Evolutionary conservation across 1,140 invertebrate species (phyloP), one percentile per base, ranked within the genome.

Genomic region (Brachionus koreanus): DNA sequence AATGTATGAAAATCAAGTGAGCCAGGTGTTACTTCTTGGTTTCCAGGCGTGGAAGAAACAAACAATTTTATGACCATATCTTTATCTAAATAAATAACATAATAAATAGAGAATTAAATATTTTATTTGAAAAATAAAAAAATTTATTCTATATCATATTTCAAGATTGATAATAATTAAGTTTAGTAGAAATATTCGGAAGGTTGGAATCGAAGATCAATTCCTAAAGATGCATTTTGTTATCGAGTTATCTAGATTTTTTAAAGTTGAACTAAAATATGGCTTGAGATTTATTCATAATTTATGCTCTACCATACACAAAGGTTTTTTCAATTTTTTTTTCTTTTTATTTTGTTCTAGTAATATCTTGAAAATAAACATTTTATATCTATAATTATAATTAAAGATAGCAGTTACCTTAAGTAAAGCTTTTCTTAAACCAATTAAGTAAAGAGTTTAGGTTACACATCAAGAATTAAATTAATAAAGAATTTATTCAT

Each of bases 41-140:
- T 94, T 83, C 93, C 93, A 85, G 93, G 94, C 89, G 94, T 94
- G 85, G 93, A 93, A 87, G 93, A 94, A 87, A 94, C 91, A 88
- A 93, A 95, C 84, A 95, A 91, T 91, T 94, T 95, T 84, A 95
- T 92, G 86, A 93, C 93, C 94, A 95, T 95, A 42, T 16, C 37
- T 39, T 5, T 72, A 72, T 65, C 63, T 65, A 19, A 57, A 57
- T 7, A 57, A n/a, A 16, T 12, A 65, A 0, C 23, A 9, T 65
- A 33, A 12, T 29, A 25, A 65, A 23, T 10, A 65, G 10, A 29
- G 10, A 33, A n/a, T 13, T 9, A 33, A 16, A 33, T 23, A 65
- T 5, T 37, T 13, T 65, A 13, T 37, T n/a, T 12, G 0, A 65
- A 65, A n/a, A 33, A 13, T 35, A 25, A 63, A 23, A 63, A 0